Base-by-base conservation (phyloP, 2,113 vertebrate species). In the Melanotaenia duboulayi region DNA sequence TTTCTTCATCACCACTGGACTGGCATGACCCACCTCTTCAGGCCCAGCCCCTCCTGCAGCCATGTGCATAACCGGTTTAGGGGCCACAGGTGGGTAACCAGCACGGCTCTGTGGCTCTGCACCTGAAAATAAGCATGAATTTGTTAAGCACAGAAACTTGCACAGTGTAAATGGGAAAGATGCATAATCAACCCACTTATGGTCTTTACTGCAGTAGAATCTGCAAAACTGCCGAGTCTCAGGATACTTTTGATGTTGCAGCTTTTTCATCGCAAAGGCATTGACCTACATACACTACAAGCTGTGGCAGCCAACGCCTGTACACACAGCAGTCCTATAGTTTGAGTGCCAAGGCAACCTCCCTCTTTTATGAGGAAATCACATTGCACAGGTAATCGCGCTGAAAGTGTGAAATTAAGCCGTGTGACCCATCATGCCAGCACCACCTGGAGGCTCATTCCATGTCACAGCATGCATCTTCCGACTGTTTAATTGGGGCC, bases 1-100 rank as follows among this genome's bases (percentile, higher is more conserved):
- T 62, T 95, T 93, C 88, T 95, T 96, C 87, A 95, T 77, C 16
- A 94, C 94, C 67, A 86, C 85, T 85, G 92, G 89, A 68, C 89
- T 80, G 63, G 69, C 84, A 51, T 90, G 92, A 12, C 81, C 79
- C 0, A 66, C 80, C 46, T 92, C 89, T 19, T 89, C 88, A 61
- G 78, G 80, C 44, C 80, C 81, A 1, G 68, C 80, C 28, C 88
- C 78, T 0, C 83, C 89, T 0, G 87, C 35, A 14, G 91, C 86
- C 84, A 89, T 90, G 16, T 82, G 84, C 24, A 32, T 72, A 49
- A 69, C 80, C 1, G 92, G 92, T 66, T 94, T 94, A 5, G 86
- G 90, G 50, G 90, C 87, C 60, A 92, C 84, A 67, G 91, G 86
- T 85, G 91, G 91, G 72, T 92, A 89, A 79, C 77, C 81, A 58